A percentile compares a stretch with the other conserved stretches of the same genome.
Evolutionary conservation across 2,113 vertebrate genomes (phyloP).

Genomic region (Xenotilapia flavipinnis): DNA sequence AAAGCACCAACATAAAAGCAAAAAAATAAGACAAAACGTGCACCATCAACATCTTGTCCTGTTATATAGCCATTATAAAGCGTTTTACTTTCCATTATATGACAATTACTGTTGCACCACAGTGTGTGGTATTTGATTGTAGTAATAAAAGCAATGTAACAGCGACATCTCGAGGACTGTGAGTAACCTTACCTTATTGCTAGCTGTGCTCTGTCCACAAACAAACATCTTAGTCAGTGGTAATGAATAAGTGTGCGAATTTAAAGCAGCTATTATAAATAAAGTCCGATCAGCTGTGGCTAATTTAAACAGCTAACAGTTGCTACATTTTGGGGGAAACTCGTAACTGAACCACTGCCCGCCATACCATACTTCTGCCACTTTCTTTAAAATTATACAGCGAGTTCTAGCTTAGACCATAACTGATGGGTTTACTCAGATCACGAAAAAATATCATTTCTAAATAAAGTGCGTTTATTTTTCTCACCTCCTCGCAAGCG

Average conservation of each 20-base stretch:
- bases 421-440: accelerated
- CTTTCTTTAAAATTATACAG: background rate
- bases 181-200: background rate
- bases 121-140: background rate
- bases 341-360: background rate
- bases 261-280: background rate
- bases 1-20: background rate
- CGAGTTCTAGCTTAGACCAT: background rate
- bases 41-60: background rate
- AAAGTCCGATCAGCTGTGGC: background rate
- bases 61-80: background rate
- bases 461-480: background rate
- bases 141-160: background rate
- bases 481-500: conserved; percentile 36
- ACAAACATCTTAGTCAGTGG: background rate
- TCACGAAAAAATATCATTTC: background rate
- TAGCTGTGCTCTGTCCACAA: background rate
- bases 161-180: conserved; percentile 16
- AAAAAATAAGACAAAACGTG: background rate
- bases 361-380: background rate
- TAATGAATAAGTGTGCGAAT: background rate
- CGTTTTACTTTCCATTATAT: background rate
- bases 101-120: background rate
- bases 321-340: background rate
- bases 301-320: background rate